Base-by-base conservation (phyloP, 1,140 invertebrate species). In the Littorina saxatilis region DNA sequence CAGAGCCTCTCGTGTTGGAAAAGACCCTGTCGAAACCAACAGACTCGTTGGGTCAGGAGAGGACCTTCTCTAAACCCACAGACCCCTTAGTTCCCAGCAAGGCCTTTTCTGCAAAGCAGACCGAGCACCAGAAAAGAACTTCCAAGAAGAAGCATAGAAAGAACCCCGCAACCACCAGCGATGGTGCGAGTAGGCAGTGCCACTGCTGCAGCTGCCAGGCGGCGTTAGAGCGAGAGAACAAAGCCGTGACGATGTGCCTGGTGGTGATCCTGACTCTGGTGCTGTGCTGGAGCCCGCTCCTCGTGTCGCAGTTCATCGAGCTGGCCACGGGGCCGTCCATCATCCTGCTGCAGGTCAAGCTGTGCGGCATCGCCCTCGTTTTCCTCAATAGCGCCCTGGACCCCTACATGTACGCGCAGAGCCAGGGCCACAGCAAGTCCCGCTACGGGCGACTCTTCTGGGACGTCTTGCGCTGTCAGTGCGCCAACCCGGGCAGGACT, bases 341-440 rank as follows among this genome's bases (percentile, higher is more conserved):
- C 76, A 87, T 88, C 58, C 63, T 89, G 23, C 88, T 88, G 81
- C 88, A 89, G 78, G 86, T 89, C 52, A 88, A 89, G 84, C 82
- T 89, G 52, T 89, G 88, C 78, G 88, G 88, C 73, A 88, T 89
- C 35, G 87, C 87, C 52, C 82, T 89, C 27, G 84, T 89, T 58
- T 89, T 89, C 83, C 84, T 89, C 13, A 89, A 89, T 78, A 87
- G 87, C 81, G 88, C 88, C 55, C 79, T 89, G 35, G 83, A 89
- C 58, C 88, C 88, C 20, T 89, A 89, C 79, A 86, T 89, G 74
- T 89, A 89, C 83, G 87, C 86, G 15, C 87, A 88, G 75, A 83
- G 83, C 47, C 86, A 85, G 78, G 82, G 84, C 7, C 83, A 83
- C 68, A 83, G 82, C 15, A 87, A 86, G 78, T 76, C 87, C 52